A percentile compares a stretch with the other conserved stretches of the same genome.
phyloP scores from a whole-genome alignment of 35 echinoderm and acorn worm genomes.

The Strongylocentrotus purpuratus region DNA sequence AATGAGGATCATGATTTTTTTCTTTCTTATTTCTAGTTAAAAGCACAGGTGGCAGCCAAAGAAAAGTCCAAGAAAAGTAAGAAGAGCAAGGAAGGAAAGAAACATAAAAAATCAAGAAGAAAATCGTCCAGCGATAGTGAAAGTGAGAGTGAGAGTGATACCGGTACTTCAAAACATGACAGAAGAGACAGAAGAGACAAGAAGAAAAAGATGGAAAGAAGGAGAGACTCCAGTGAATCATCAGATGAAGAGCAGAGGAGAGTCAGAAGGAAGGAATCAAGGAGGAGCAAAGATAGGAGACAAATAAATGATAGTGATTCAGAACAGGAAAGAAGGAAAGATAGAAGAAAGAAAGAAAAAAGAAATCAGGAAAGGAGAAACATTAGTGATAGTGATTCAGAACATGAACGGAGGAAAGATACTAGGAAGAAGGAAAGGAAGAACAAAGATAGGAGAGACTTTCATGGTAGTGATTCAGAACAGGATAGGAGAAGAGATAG shows the following conservation, averaged over 20 bases:
- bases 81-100: conserved; percentile 71
- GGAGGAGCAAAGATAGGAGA: not conserved
- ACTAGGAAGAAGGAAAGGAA: not conserved
- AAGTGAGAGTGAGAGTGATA: conserved; percentile 59
- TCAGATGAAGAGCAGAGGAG: conserved; percentile 16
- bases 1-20: not conserved
- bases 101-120: conserved; percentile 69
- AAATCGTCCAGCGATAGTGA: conserved; percentile 51
- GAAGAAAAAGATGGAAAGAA: conserved; percentile 26
- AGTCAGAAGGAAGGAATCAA: not conserved
- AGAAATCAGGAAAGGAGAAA: not conserved
- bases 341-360: conserved; percentile 8
- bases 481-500: not conserved
- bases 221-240: conserved; percentile 16
- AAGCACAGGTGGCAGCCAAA: conserved; percentile 63
- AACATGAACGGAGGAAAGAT: conserved; percentile 15
- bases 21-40: conserved; percentile 57
- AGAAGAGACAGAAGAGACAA: conserved; percentile 19
- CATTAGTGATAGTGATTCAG: not conserved
- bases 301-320: not conserved
- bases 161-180: not conserved
- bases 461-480: not conserved
- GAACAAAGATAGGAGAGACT: not conserved
- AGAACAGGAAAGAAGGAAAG: conserved; percentile 7
- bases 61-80: conserved; percentile 72